A percentile compares a stretch with the other conserved stretches of the same genome.
Evolutionary conservation across 1,140 invertebrate genomes (phyloP).

Genomic region (Popillia japonica): DNA sequence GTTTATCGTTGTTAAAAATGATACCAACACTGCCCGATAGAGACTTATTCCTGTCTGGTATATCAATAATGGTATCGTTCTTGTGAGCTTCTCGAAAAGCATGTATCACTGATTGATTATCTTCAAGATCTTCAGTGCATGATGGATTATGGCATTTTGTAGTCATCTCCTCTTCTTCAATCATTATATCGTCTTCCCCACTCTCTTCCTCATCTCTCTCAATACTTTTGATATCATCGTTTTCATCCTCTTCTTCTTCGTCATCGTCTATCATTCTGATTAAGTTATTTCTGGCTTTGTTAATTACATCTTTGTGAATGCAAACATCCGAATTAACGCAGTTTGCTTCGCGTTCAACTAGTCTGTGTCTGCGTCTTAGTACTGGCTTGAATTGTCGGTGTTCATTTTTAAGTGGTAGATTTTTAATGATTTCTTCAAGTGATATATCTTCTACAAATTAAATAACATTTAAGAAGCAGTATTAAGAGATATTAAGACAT

Average conservation of each 20-base stretch:
- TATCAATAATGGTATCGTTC: neutral
- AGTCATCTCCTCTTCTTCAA: constrained; percentile 40
- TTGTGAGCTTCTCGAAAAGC: neutral
- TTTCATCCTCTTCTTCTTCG: constrained; percentile 43
- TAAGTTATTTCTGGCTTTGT: neutral
- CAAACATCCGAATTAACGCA: neutral
- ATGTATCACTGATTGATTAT: constrained; percentile 31
- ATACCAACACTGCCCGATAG: neutral
- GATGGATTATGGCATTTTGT: neutral
- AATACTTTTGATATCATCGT: constrained; percentile 39
- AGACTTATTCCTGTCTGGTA: neutral
- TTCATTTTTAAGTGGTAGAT: constrained; percentile 24
- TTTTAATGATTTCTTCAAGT: constrained; percentile 32
- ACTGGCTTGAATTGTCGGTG: neutral
- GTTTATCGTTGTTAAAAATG: neutral
- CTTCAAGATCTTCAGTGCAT: neutral
- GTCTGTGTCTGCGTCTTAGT: neutral
- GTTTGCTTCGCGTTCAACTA: neutral
- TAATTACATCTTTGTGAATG: neutral
- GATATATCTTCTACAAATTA: constrained; percentile 27
- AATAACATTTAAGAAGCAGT: neutral
- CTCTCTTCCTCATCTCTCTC: constrained; percentile 40
- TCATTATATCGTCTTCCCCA: constrained; percentile 44
- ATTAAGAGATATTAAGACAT: neutral
- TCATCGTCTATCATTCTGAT: constrained; percentile 25